Base-by-base conservation (phyloP, 2,888 invertebrate species). In the Brachynemurus nebulosus region DNA sequence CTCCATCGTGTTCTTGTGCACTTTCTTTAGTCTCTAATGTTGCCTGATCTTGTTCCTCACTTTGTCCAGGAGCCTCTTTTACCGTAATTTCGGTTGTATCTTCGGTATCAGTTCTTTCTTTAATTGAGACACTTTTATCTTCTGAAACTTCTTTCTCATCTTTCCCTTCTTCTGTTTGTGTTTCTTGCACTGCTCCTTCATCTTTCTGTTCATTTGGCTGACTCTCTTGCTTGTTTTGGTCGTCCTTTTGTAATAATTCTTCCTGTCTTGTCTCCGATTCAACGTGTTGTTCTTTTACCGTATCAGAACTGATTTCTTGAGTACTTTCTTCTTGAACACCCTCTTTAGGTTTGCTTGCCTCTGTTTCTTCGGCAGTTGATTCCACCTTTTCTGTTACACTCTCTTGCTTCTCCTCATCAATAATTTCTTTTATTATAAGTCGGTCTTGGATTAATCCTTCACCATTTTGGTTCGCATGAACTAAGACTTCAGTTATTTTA, bases 401-500 rank as follows among this genome's bases (percentile, higher is more conserved):
- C 34, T 51, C 45, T 46, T 47, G 45, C 25, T 42, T 42, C 39
- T 47, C 47, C 34, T 47, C 48, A 20, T 40, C 45, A 7, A 45
- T 42, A n/a, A 36, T 40, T n/a, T 38, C 52, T 46, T 44, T 46
- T 35, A n/a, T n/a, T n/a, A n/a, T n/a, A n/a, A n/a, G n/a, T 41
- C 45, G 9, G 17, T 19, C 12, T 36, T 44, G 2, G 20, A 48
- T 21, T 46, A 51, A 17, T 44, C 45, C 59, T 52, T 60, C 63
- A 8, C 64, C 62, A 50, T 68, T 64, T 43, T 66, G 63, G 54
- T 70, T 66, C 61, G 68, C 66, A 46, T 71, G 70, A 49, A 70
- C 67, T 60, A 69, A 68, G 18, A 70, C 71, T 64, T 70, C 70
- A 7, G 70, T 70, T 40, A 66, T 64, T 64, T 23, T 38, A 4